Conservation (phyloP, 2,888 invertebrate genomes). For the Zaprionus obscuricornis region DNA sequence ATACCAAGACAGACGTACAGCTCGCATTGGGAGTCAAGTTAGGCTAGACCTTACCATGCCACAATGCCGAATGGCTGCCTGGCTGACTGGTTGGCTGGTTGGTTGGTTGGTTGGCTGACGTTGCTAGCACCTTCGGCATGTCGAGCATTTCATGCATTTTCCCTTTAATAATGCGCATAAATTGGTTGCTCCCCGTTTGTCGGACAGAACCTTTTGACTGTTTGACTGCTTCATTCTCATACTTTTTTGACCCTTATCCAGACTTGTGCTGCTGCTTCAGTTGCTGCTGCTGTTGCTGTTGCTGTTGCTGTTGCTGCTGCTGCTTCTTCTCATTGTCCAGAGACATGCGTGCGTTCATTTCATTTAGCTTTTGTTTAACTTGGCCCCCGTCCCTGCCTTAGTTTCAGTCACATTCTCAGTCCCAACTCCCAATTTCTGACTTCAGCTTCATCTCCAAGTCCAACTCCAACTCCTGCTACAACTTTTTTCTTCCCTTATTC, state of each 20-base stretch:
- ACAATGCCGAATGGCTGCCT: too few species aligned
- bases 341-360: constrained; percentile 61
- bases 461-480: not conserved
- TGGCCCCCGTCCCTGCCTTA: too few species aligned
- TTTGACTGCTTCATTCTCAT: constrained; percentile 71
- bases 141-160: constrained; percentile 69
- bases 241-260: not conserved
- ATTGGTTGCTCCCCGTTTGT: too few species aligned
- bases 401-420: too few species aligned
- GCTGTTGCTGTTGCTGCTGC: constrained; percentile 14
- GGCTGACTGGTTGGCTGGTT: too few species aligned
- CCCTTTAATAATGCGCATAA: constrained; percentile 79
- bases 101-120: too few species aligned
- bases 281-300: too few species aligned
- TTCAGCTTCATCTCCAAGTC: not conserved
- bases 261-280: too few species aligned
- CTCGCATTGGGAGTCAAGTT: too few species aligned
- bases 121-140: constrained; percentile 55
- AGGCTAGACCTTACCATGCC: constrained; percentile 1
- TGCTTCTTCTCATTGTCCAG: not conserved
- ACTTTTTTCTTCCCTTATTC: constrained; percentile 2
- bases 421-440: too few species aligned
- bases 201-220: constrained; percentile 58
- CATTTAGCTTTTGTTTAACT: constrained; percentile 74
- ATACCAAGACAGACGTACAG: too few species aligned